Evolutionary conservation across 2,797 vertebrate genomes (phyloP).

Genomic region (Ibycter americanus): DNA sequence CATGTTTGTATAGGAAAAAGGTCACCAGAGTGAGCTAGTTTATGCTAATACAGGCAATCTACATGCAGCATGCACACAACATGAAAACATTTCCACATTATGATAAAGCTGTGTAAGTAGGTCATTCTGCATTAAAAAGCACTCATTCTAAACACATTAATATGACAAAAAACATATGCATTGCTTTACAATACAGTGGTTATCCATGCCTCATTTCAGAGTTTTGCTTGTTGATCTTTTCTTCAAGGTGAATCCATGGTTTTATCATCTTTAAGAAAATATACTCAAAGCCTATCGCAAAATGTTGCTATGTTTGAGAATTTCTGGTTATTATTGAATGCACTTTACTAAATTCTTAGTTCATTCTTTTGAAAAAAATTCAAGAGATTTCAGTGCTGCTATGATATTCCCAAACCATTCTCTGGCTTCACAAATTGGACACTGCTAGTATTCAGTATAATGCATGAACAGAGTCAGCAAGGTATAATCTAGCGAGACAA

Average conservation of each 20-base stretch:
- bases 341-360: neutral
- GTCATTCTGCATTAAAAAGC: neutral
- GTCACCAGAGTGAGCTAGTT: neutral
- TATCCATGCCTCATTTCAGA: neutral
- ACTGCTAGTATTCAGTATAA: neutral
- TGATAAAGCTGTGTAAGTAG: neutral
- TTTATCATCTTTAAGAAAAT: neutral
- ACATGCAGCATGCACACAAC: neutral
- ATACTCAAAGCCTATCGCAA: neutral
- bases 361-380: neutral
- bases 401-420: neutral
- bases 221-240: neutral
- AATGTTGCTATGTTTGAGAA: neutral
- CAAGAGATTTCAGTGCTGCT: neutral
- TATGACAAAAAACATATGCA: fast-evolving
- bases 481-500: neutral
- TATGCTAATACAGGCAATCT: neutral
- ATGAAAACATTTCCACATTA: neutral
- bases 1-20: neutral
- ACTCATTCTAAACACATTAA: neutral
- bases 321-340: neutral
- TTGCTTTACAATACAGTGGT: neutral
- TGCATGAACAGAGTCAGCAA: neutral
- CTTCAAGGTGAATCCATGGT: neutral
- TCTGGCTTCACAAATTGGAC: neutral